Evolutionary conservation across 2,797 vertebrate species (phyloP).

Genomic region (Peromyscus nudipes): DNA sequence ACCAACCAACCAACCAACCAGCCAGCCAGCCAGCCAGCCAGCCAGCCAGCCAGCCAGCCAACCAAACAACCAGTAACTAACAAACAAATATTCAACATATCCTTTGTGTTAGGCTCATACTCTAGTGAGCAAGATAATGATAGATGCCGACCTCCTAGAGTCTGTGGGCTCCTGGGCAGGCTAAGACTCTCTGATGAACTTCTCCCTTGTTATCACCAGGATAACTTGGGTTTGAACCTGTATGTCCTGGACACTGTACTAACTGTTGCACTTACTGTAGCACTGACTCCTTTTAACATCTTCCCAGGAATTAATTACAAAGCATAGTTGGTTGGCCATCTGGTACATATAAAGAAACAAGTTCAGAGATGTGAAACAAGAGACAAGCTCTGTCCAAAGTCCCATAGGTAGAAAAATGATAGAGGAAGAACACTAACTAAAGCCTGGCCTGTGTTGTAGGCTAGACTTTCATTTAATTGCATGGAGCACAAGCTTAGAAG

Average conservation of each 20-base stretch:
- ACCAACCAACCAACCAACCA: neutral
- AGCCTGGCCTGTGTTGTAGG: neutral
- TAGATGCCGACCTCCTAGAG: neutral
- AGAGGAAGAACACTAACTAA: neutral
- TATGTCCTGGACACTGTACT: neutral
- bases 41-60: neutral
- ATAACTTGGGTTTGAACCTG: neutral
- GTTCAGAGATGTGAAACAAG: slow-evolving; percentile 41
- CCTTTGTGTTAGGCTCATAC: neutral
- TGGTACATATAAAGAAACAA: neutral
- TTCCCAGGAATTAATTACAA: neutral
- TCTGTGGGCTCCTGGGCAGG: neutral
- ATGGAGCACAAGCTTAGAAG: neutral
- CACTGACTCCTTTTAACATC: neutral
- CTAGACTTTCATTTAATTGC: neutral
- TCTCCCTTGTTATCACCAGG: neutral
- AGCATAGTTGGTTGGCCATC: neutral
- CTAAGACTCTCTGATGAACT: neutral
- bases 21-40: neutral
- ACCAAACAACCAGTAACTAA: neutral
- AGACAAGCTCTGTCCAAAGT: neutral
- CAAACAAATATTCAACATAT: neutral
- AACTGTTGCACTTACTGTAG: neutral
- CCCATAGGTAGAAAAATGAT: neutral
- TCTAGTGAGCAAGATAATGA: neutral